Evolutionary conservation across 2,888 invertebrate species (phyloP).

Genomic region (Pterostichus niger): DNA sequence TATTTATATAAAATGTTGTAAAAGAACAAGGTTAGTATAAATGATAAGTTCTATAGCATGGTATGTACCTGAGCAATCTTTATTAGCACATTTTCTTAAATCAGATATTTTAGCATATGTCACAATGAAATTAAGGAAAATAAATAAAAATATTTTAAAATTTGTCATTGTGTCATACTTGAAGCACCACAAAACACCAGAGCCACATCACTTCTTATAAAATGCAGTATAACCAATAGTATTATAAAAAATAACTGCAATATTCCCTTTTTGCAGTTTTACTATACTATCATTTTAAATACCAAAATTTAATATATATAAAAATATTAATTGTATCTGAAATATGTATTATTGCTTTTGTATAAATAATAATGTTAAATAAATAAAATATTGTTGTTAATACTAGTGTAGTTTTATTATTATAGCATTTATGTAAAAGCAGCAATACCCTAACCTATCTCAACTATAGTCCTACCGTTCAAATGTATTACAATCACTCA

Average conservation of each 20-base stretch:
- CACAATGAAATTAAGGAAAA: conserved; percentile 73
- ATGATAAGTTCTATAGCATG: conserved; percentile 73
- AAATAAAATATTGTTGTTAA: not conserved
- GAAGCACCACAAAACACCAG: conserved; percentile 71
- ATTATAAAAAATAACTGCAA: not conserved
- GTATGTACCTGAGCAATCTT: conserved; percentile 84
- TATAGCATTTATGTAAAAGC: too few species aligned
- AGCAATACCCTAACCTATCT: too few species aligned
- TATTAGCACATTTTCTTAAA: conserved; percentile 85
- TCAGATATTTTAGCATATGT: conserved; percentile 80
- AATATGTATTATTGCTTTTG: not conserved
- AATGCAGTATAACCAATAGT: conserved; percentile 12
- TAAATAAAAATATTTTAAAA: conserved; percentile 75
- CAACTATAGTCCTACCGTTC: too few species aligned
- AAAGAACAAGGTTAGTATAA: conserved; percentile 71
- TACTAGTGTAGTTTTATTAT: conserved; percentile 24
- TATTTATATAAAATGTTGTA: conserved; percentile 69
- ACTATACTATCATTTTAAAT: conserved; percentile 3
- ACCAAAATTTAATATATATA: not conserved
- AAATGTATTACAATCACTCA: too few species aligned
- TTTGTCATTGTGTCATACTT: conserved; percentile 76
- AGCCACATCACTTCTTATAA: conserved; percentile 71
- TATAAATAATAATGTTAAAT: not conserved
- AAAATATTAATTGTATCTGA: not conserved
- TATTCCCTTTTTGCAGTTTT: not conserved